Base-by-base conservation (phyloP, 2,797 vertebrate species). In the Acanthopagrus latus region DNA sequence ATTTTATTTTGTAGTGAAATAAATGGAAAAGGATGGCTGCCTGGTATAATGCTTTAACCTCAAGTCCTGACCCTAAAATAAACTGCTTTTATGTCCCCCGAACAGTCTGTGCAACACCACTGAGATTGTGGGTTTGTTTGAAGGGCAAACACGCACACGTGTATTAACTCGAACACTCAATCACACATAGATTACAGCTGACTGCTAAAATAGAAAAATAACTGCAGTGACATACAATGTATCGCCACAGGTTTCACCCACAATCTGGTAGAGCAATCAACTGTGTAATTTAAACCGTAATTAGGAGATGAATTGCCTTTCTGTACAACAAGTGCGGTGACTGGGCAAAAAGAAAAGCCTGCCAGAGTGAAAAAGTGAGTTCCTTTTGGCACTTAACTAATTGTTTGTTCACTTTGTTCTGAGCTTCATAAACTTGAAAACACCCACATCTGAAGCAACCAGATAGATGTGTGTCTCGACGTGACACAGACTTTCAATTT, bases 1-100 rank as follows among this genome's bases (percentile, higher is more conserved):
- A 73, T 78, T 87, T 71, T 55, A 73, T 66, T 54, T 38, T 2
- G 38, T 20, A 51, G 43, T 78, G 67, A 79, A 70, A 82, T 77
- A 66, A 64, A 76, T 69, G 55, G 70, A 75, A 76, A 68, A 8
- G 68, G 81, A 76, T 81, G 55, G 47, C 67, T 76, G 68, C 17
- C 71, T 78, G 55, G 27, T 74, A n/a, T 51, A 75, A 69, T 27
- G 21, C 71, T 69, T 81, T 64, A 62, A 80, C 64, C 66, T 80
- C 63, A 73, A 76, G 66, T 74, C 63, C 21, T 79, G 69, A 65
- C 69, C 62, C n/a, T 63, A 38, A 66, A 77, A 78, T 64, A 72
- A 80, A 74, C 47, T 56, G 66, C 66, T 52, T 71, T 64, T 51
- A 64, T 68, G 50, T 68, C 54, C 29, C 58, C 20, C 38, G 14